Evolutionary conservation across 2,888 invertebrate species (phyloP).

Genomic region (Drosophila aldrichi): DNA sequence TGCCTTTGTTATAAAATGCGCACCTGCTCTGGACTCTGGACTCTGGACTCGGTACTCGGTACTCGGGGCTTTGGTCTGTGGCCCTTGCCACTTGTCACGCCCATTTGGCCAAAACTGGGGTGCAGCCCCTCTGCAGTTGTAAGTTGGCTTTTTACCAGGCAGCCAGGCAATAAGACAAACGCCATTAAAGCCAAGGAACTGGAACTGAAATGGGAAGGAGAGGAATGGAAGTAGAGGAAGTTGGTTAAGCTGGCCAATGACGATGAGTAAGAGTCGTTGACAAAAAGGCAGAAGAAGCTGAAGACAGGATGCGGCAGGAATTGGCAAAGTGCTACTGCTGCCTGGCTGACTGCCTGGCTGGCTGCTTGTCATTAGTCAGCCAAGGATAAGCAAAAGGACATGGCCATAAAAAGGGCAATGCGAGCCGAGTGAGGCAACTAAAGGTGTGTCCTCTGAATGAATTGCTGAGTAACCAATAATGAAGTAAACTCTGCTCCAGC

Average conservation of each 20-base stretch:
- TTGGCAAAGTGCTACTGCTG: constrained; percentile 57
- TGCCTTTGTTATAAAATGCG: constrained; percentile 77
- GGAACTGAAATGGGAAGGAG: constrained; percentile 47
- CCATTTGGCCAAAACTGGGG: constrained; percentile 36
- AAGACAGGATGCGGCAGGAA: constrained; percentile 46
- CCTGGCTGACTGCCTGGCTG: not conserved
- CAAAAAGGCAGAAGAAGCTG: constrained; percentile 57
- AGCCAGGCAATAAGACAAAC: constrained; percentile 53
- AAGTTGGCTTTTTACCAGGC: constrained; percentile 65
- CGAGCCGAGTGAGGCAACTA: constrained; percentile 41
- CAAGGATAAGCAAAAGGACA: constrained; percentile 79
- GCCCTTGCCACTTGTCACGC: constrained; percentile 50
- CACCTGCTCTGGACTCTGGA: constrained; percentile 56
- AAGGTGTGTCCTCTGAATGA: constrained; percentile 81
- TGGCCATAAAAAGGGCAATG: constrained; percentile 77
- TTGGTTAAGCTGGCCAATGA: constrained; percentile 55
- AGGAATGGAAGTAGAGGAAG: constrained; percentile 6
- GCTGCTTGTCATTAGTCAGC: constrained; percentile 79
- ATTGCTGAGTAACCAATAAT: constrained; percentile 83
- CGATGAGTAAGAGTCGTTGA: constrained; percentile 68
- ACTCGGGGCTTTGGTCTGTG: constrained; percentile 10
- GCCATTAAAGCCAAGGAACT: constrained; percentile 66
- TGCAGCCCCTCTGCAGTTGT: constrained; percentile 50
- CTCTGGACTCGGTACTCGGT: not conserved
- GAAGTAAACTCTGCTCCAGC: constrained; percentile 70